Conservation (phyloP, 2,797 vertebrate species). For the Sciurus vulgaris region DNA sequence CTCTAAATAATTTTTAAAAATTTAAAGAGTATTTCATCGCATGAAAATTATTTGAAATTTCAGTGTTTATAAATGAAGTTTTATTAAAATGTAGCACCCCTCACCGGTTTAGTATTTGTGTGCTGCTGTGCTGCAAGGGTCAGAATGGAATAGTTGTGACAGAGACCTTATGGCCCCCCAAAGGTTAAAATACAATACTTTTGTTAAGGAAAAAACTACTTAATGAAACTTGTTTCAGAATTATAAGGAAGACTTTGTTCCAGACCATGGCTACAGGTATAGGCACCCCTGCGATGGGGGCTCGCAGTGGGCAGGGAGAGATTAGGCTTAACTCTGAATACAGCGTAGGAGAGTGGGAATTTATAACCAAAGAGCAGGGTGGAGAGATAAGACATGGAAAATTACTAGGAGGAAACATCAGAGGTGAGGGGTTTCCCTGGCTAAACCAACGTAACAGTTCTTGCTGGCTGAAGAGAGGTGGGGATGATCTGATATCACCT, state of each 20-base stretch:
- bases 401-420: not conserved
- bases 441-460: not conserved
- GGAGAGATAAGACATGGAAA: not conserved
- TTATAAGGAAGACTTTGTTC: not conserved
- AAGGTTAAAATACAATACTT: not conserved
- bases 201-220: not conserved
- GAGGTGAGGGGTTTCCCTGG: not conserved
- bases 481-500: not conserved
- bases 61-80: conserved; percentile 38
- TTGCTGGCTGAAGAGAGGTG: not conserved
- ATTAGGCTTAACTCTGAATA: not conserved
- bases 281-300: not conserved
- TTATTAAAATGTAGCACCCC: not conserved
- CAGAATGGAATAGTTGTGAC: not conserved
- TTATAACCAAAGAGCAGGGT: not conserved
- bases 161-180: not conserved
- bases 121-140: not conserved
- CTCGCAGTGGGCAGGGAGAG: not conserved
- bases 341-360: not conserved
- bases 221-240: not conserved
- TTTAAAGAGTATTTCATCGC: not conserved
- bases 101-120: not conserved
- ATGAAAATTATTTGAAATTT: not conserved
- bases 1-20: not conserved
- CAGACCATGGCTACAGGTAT: not conserved